Conservation (phyloP, 1,140 invertebrate genomes). For the Heliothis virescens region DNA sequence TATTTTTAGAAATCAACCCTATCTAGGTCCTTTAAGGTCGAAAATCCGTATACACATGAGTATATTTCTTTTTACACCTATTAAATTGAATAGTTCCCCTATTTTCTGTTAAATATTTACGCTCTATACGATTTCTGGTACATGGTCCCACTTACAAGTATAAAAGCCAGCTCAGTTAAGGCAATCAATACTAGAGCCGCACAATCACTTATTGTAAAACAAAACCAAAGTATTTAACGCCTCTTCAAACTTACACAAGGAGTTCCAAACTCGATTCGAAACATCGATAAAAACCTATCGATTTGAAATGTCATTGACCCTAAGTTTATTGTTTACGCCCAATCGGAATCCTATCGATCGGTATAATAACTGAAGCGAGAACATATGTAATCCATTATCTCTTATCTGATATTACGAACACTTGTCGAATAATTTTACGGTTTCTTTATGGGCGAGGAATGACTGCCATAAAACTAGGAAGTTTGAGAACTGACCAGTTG, state of each 20-base stretch:
- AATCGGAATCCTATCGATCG: conserved; percentile 12
- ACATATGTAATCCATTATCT: conserved; percentile 19
- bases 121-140: too few species aligned
- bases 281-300: conserved; percentile 22
- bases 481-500: neutral
- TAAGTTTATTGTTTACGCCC: neutral
- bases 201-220: too few species aligned
- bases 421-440: conserved; percentile 4
- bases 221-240: neutral
- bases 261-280: conserved; percentile 10
- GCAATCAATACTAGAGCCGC: too few species aligned
- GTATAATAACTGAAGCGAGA: neutral
- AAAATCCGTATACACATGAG: too few species aligned
- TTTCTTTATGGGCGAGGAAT: conserved; percentile 4
- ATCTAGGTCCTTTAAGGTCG: too few species aligned
- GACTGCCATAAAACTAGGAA: neutral
- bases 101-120: too few species aligned
- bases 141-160: too few species aligned
- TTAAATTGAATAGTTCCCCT: too few species aligned
- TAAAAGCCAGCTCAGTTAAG: too few species aligned
- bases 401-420: conserved; percentile 15
- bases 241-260: neutral
- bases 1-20: too few species aligned
- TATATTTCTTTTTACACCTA: too few species aligned
- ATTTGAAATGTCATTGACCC: conserved; percentile 17